phyloP scores from a whole-genome alignment of 2,113 vertebrate genomes.

The Microcebus murinus region DNA sequence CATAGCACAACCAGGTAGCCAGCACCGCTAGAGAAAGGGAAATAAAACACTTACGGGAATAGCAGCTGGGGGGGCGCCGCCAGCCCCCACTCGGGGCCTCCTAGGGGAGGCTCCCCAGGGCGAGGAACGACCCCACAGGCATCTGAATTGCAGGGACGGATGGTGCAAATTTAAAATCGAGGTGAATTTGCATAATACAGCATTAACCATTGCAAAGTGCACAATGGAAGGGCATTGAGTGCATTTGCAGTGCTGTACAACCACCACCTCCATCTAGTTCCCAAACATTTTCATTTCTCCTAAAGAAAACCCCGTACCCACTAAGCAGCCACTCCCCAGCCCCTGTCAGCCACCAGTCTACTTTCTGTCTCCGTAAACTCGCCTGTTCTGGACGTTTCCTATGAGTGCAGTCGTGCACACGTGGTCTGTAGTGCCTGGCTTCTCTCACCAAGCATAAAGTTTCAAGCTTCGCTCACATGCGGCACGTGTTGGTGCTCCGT shows the following conservation, averaged over 20 bases:
- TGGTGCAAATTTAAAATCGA: rapidly evolving
- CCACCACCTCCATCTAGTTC: neutral
- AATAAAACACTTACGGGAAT: neutral
- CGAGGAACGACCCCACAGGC: neutral
- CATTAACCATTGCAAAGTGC: neutral
- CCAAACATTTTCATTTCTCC: neutral
- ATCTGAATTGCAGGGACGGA: neutral
- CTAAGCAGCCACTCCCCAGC: neutral
- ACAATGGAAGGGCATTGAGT: rapidly evolving
- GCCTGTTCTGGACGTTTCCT: neutral
- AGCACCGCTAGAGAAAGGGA: neutral
- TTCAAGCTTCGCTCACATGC: neutral
- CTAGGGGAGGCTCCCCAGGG: rapidly evolving
- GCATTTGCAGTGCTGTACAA: rapidly evolving
- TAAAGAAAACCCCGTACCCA: neutral
- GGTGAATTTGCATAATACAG: neutral
- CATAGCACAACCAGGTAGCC: rapidly evolving
- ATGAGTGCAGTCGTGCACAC: rapidly evolving
- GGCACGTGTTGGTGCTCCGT: rapidly evolving
- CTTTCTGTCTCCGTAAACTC: neutral
- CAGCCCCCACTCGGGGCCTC: neutral
- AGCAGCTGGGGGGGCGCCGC: rapidly evolving
- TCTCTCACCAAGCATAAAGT: neutral
- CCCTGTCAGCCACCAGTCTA: rapidly evolving
- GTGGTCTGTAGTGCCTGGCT: neutral